These are phyloP conservation scores for Tachyglossus aculeatus DNA, from an alignment of 2,797 vertebrate genomes.

Conservation along the genomic window DNA sequence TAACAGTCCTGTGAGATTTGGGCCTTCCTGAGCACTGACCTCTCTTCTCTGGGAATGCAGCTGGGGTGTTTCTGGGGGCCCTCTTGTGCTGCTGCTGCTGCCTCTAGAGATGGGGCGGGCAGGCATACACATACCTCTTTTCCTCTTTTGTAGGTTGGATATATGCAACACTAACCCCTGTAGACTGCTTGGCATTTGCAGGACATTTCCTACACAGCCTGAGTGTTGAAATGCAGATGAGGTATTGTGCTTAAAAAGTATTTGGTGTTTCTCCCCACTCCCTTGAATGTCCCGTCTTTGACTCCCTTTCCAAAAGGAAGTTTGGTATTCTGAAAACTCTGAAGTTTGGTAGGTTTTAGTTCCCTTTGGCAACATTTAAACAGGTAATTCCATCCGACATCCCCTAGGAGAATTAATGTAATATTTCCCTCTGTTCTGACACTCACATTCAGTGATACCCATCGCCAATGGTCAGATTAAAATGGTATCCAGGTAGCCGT, in stretches of 20 bases:
- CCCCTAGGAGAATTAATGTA: background rate
- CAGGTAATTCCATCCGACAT: background rate
- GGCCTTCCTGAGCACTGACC: background rate
- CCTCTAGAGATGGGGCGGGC: background rate
- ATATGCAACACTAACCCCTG: slow-evolving; percentile 95
- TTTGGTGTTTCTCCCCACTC: too few species aligned
- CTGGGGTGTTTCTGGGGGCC: background rate
- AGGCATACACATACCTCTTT: background rate
- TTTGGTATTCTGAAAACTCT: background rate
- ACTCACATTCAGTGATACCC: too few species aligned
- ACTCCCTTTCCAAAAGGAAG: too few species aligned
- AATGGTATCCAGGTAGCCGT: background rate
- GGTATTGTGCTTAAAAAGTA: slow-evolving; percentile 72
- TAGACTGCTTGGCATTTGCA: slow-evolving; percentile 95
- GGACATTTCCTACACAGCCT: slow-evolving; percentile 97
- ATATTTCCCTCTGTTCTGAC: background rate
- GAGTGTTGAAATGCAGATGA: slow-evolving; percentile 99
- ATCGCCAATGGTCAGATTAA: too few species aligned
- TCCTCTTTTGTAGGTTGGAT: slow-evolving; percentile 87
- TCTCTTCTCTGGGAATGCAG: background rate
- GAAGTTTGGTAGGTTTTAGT: background rate
- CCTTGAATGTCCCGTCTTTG: background rate
- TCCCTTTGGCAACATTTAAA: background rate
- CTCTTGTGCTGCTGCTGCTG: background rate
- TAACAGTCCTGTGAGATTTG: too few species aligned